These are phyloP conservation scores for Machimus atricapillus DNA, from an alignment of 2,888 invertebrate species.

Conservation along the genomic window DNA sequence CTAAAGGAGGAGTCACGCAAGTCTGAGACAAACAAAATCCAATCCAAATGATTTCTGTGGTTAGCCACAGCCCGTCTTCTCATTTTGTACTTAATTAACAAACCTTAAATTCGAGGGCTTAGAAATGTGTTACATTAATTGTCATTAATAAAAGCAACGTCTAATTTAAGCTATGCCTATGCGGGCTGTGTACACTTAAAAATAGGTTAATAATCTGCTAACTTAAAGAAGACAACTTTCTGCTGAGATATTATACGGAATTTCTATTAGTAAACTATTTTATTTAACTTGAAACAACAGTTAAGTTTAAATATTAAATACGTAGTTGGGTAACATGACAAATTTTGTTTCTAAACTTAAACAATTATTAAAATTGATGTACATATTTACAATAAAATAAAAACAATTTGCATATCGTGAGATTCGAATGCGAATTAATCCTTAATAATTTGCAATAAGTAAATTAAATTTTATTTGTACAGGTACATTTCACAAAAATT, in stretches of 20 bases:
- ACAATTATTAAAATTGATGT: too few relatives aligned
- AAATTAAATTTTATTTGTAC: too few relatives aligned
- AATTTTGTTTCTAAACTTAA: too few relatives aligned
- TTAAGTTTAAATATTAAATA: too few relatives aligned
- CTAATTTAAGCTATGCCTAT: background rate
- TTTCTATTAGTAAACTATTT: too few relatives aligned
- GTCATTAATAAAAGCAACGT: background rate
- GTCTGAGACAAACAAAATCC: background rate
- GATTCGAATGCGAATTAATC: too few relatives aligned
- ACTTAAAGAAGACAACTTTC: background rate
- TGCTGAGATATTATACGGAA: background rate
- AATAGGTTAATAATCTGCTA: background rate
- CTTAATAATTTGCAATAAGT: too few relatives aligned
- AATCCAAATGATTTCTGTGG: background rate
- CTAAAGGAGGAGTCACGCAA: conserved; percentile 5
- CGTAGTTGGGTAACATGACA: too few relatives aligned
- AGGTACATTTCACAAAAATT: too few relatives aligned
- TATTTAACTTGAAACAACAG: too few relatives aligned
- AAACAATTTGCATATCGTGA: too few relatives aligned
- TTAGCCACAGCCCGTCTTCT: background rate
- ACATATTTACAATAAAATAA: too few relatives aligned
- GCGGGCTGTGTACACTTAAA: background rate
- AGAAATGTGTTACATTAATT: background rate
- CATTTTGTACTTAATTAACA: conserved; percentile 17
- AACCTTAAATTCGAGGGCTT: conserved; percentile 11